phyloP scores from a whole-genome alignment of 1,140 invertebrate genomes.

The Eurosta solidaginis region DNA sequence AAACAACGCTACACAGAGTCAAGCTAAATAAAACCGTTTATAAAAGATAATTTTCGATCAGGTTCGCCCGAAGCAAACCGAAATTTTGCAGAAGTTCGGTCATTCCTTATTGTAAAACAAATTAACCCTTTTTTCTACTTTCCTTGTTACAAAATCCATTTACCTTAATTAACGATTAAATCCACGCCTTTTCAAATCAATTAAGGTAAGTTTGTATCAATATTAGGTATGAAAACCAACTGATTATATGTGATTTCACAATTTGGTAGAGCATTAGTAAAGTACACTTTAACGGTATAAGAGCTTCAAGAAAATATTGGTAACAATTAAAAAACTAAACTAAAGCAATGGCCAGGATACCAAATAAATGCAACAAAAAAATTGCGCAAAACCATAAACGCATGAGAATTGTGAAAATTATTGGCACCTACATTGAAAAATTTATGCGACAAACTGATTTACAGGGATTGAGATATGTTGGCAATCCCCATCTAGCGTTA shows the following conservation, averaged over 20 bases:
- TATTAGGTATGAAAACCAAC: background rate
- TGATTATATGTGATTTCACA: background rate
- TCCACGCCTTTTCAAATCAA: background rate
- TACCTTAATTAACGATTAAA: background rate
- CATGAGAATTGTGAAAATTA: background rate
- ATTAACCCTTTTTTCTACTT: no score
- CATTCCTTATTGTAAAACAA: no score
- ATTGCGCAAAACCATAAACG: background rate
- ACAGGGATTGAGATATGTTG: conserved; percentile 74
- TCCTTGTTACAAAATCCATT: background rate
- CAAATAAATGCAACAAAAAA: background rate
- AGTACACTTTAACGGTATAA: background rate
- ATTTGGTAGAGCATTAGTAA: background rate
- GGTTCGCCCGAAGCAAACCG: no score
- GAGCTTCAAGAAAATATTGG: no score
- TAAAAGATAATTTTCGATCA: no score
- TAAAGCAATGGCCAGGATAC: background rate
- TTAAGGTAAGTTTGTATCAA: background rate
- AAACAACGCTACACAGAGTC: no score
- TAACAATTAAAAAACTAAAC: background rate
- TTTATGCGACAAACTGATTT: conserved; percentile 68
- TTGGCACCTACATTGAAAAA: conserved; percentile 38
- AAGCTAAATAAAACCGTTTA: no score
- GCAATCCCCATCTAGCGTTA: conserved; percentile 66
- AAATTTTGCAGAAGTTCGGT: no score